These are phyloP conservation scores for Sphecodes monilicornis DNA, from an alignment of 2,888 invertebrate genomes.

Conservation along the genomic window DNA sequence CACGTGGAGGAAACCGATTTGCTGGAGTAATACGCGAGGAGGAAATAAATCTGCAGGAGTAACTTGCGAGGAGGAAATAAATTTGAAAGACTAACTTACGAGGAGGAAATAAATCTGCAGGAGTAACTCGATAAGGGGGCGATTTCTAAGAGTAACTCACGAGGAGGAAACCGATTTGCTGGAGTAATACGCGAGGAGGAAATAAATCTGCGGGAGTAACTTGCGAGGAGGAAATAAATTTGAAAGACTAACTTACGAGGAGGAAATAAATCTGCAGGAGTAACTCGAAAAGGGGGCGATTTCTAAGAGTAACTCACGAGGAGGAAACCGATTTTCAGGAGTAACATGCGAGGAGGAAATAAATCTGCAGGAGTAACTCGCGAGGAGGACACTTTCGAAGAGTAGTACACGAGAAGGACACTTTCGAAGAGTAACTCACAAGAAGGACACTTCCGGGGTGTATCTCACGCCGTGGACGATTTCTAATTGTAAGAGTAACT, in stretches of 20 bases:
- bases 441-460: neutral
- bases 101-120: neutral
- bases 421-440: too few species aligned
- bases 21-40: neutral
- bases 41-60: neutral
- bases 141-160: too few species aligned
- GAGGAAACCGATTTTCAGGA: too few species aligned
- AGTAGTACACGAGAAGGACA: too few species aligned
- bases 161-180: too few species aligned
- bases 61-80: neutral
- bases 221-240: too few species aligned
- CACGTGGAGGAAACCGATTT: too few species aligned
- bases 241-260: neutral
- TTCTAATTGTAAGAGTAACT: neutral
- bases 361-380: neutral
- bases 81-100: too few species aligned
- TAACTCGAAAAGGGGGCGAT: too few species aligned
- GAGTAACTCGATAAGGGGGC: neutral
- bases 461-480: neutral
- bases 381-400: neutral
- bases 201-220: neutral
- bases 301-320: too few species aligned
- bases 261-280: neutral
- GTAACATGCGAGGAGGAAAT: neutral
- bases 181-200: neutral